phyloP scores from a whole-genome alignment of 1,140 invertebrate genomes.

The Steinernema feltiae region DNA sequence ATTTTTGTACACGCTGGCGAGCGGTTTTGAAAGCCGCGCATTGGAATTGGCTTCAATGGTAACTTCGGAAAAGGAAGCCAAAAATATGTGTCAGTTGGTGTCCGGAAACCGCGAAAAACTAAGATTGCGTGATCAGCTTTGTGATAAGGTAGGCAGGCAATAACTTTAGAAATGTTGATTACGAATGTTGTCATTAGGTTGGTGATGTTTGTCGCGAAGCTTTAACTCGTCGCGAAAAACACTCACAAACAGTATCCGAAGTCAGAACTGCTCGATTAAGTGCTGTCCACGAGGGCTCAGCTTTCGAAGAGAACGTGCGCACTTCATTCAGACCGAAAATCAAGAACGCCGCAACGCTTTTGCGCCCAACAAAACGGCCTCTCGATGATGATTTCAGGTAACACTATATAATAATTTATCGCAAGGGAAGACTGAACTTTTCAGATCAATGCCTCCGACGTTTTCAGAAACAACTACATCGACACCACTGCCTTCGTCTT shows the following conservation, averaged over 20 bases:
- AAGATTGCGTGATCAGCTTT: not conserved
- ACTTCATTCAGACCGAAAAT: too few species aligned
- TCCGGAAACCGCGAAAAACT: not conserved
- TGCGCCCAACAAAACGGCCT: too few species aligned
- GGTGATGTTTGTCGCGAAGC: not conserved
- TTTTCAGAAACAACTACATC: not conserved
- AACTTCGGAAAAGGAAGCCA: not conserved
- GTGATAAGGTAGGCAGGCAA: not conserved
- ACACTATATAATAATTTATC: too few species aligned
- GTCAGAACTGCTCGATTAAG: not conserved
- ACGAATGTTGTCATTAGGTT: not conserved
- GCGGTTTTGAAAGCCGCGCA: not conserved
- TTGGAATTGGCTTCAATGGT: not conserved
- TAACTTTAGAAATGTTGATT: not conserved
- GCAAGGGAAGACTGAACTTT: too few species aligned
- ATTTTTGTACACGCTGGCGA: not conserved
- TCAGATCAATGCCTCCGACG: not conserved
- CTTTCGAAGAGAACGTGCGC: not conserved
- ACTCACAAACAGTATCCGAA: not conserved
- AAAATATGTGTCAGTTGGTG: not conserved
- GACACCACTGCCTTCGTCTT: not conserved
- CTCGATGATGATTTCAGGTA: not conserved
- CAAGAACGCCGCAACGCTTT: too few species aligned
- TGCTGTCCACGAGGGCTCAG: not conserved
- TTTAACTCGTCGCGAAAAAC: not conserved